phyloP scores from a whole-genome alignment of 2,113 vertebrate genomes.

The Xiphias gladius region DNA sequence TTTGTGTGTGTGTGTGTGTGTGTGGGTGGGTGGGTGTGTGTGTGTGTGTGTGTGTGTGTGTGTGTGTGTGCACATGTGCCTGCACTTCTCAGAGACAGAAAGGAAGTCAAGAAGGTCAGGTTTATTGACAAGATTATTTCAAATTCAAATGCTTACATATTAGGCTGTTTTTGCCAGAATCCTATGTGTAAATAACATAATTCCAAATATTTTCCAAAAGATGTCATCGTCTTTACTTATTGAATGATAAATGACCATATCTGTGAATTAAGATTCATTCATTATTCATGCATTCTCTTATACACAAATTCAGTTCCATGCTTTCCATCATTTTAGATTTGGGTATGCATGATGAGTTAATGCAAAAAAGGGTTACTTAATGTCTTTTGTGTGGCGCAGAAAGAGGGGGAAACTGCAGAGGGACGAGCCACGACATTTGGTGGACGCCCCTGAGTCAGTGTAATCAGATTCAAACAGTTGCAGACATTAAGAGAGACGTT shows the following conservation, averaged over 20 bases:
- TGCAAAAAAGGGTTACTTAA: slow-evolving; percentile 62
- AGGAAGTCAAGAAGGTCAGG: slow-evolving; percentile 22
- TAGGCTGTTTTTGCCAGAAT: not conserved
- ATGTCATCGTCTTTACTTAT: not conserved
- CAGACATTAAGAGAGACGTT: slow-evolving; percentile 61
- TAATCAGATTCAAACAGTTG: slow-evolving; percentile 69
- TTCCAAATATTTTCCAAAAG: slow-evolving; percentile 2
- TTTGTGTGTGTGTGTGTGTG: slow-evolving; percentile 38
- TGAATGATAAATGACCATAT: slow-evolving; percentile 57
- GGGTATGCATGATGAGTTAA: slow-evolving; percentile 75
- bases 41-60: slow-evolving; percentile 35
- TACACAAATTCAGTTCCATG: slow-evolving; percentile 62
- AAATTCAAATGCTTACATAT: slow-evolving; percentile 26
- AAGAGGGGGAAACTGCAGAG: slow-evolving; percentile 19
- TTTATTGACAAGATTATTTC: slow-evolving; percentile 37
- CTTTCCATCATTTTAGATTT: slow-evolving; percentile 74
- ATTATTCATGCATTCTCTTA: slow-evolving; percentile 75
- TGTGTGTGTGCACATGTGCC: slow-evolving; percentile 25
- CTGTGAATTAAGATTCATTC: slow-evolving; percentile 58
- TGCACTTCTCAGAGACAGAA: slow-evolving; percentile 8
- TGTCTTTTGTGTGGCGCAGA: slow-evolving; percentile 69
- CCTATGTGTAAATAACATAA: slow-evolving; percentile 2
- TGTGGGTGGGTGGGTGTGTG: slow-evolving; percentile 47
- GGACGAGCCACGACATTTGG: slow-evolving; percentile 69
- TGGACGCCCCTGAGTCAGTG: slow-evolving; percentile 60